These are phyloP conservation scores for Aphidius gifuensis DNA, from an alignment of 1,140 invertebrate species.

Conservation along the genomic window DNA sequence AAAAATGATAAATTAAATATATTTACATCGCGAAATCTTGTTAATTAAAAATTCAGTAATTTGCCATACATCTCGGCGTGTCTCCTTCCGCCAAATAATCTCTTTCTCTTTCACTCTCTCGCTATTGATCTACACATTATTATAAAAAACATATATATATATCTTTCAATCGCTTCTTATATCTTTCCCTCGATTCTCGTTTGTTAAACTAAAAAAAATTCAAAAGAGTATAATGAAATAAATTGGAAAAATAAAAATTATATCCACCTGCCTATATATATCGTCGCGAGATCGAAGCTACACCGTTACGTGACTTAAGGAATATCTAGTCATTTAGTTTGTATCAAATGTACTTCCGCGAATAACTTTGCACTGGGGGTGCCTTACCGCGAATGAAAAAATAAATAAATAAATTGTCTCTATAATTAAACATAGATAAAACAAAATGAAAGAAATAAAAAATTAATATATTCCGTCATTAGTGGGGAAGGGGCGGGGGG, in stretches of 20 bases:
- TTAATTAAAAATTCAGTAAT: not conserved
- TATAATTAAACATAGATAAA: no score
- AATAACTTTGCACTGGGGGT: conserved; percentile 43
- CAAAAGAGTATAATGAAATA: conserved; percentile 4
- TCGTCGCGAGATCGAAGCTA: conserved; percentile 26
- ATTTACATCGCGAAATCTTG: no score
- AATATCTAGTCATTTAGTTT: conserved; percentile 45
- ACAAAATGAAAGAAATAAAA: not conserved
- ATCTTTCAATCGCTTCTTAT: conserved; percentile 5
- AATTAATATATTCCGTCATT: no score
- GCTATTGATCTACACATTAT: conserved; percentile 16
- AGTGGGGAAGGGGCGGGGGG: no score
- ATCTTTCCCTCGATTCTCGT: conserved; percentile 11
- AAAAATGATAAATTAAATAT: no score
- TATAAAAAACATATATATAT: not conserved
- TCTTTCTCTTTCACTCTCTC: conserved; percentile 18
- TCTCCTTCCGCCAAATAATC: conserved; percentile 13
- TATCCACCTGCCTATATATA: conserved; percentile 19
- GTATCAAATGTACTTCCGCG: conserved; percentile 42
- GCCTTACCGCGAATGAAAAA: conserved; percentile 38
- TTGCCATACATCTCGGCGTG: not conserved
- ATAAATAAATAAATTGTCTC: not conserved
- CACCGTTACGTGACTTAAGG: conserved; percentile 36
- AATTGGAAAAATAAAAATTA: not conserved
- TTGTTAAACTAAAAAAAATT: conserved; percentile 11